These are phyloP conservation scores for Tamandua tetradactyla DNA, from an alignment of 2,797 vertebrate species.

Conservation along the genomic window DNA sequence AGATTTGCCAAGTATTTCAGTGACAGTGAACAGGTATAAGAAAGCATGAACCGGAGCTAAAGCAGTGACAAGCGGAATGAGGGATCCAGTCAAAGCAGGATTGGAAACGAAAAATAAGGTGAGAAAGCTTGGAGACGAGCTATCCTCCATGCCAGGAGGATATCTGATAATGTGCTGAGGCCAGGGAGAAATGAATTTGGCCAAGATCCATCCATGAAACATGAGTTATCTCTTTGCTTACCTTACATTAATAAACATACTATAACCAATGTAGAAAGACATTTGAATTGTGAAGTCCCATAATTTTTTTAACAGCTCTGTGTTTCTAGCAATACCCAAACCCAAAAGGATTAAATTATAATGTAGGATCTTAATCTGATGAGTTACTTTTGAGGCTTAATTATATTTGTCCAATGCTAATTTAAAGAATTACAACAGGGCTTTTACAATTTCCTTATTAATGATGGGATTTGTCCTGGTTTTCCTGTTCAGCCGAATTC, in stretches of 20 bases:
- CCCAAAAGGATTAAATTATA: slow-evolving; percentile 64
- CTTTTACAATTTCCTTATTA: slow-evolving; percentile 43
- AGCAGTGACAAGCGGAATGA: neutral
- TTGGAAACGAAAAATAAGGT: neutral
- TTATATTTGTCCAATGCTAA: slow-evolving; percentile 69
- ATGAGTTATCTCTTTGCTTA: slow-evolving; percentile 25
- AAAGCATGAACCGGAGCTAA: neutral
- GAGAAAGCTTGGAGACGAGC: neutral
- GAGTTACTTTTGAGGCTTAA: slow-evolving; percentile 59
- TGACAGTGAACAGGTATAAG: neutral
- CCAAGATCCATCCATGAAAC: neutral
- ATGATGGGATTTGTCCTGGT: neutral
- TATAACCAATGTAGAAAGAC: neutral
- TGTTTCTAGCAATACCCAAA: slow-evolving; percentile 13
- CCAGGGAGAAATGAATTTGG: neutral
- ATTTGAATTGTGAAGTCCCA: slow-evolving; percentile 31
- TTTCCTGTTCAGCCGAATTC: neutral
- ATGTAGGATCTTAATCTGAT: slow-evolving; percentile 56
- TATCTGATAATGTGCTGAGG: neutral
- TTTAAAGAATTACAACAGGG: slow-evolving; percentile 56
- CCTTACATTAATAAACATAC: neutral
- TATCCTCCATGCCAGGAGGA: neutral
- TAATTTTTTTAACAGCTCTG: neutral
- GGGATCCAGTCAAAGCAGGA: neutral
- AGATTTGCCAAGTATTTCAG: neutral